Evolutionary conservation across 2,888 invertebrate species (phyloP), one percentile per base, ranked within the genome.

Genomic region (Macaria notata): DNA sequence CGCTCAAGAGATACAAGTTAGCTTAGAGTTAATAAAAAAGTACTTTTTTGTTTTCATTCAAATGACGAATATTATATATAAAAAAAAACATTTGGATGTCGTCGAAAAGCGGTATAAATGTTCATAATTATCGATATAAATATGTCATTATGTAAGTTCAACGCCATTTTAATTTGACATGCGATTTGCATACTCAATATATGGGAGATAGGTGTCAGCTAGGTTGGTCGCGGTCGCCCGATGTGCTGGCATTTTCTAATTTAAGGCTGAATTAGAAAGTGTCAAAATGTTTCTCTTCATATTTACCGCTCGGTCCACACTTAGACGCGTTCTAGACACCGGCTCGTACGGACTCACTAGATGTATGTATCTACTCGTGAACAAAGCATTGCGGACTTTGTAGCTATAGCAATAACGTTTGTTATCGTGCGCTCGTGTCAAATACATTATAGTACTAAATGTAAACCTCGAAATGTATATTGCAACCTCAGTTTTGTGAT

Each of bases 211-310:
- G 53, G 55, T 58, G 62, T 65, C 65, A 62, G 46, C 31, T 62
- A 56, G 30, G 53, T 42, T 57, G 63, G 63, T 50, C 81, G 86
- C 85, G 85, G 69, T 84, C 86, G 87, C 85, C 83, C 80, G 68
- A 71, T 59, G 68, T 75, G 65, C 81, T 82, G 81, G 78, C 82
- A 80, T 86, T 90, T 90, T 90, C 90, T 90, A 88, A 90, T 88
- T 82, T 73, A 89, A 90, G 91, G 91, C 91, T 90, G 90, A 83
- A 83, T 90, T 89, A 88, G 90, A 88, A 88, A 90, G 85, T 85
- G 85, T 84, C 85, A 82, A 82, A 19, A 79, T 63, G 64, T 64
- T 44, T 58, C 56, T 61, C 57, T 58, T 61, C 63, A 59, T 56
- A 46, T 60, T 49, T 56, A 61, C 55, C 59, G 59, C 56, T 64